These are phyloP conservation scores for Henricia sp. DNA, from an alignment of 53 echinoderm and acorn worm genomes.

Conservation along the genomic window DNA sequence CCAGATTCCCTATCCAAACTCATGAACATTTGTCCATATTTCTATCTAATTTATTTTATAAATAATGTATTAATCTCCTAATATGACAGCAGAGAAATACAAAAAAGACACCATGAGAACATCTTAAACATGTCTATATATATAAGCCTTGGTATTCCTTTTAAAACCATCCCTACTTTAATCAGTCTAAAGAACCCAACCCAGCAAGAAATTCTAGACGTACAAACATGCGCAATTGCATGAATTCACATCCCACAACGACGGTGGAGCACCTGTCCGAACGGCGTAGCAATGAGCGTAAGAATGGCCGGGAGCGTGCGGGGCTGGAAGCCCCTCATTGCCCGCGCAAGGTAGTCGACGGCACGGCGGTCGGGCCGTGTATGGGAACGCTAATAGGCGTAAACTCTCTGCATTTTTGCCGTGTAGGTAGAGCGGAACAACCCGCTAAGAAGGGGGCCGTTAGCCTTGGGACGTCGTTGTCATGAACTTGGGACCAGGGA, in stretches of 20 bases:
- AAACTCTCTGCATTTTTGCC: conserved; percentile 20
- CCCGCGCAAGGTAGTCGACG: conserved; percentile 40
- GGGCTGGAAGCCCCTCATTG: conserved; percentile 31
- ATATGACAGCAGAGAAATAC: too few relatives aligned
- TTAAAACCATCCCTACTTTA: too few relatives aligned
- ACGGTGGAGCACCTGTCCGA: conserved; percentile 29
- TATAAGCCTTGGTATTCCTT: too few relatives aligned
- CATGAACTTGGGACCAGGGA: not conserved
- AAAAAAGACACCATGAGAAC: too few relatives aligned
- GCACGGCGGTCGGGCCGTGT: conserved; percentile 30
- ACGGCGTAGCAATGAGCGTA: conserved; percentile 34
- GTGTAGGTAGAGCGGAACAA: conserved; percentile 23
- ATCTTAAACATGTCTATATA: too few relatives aligned
- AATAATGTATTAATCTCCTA: too few relatives aligned
- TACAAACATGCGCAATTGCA: conserved; percentile 43
- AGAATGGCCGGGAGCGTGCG: conserved; percentile 49
- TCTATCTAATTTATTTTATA: too few relatives aligned
- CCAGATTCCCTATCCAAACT: too few relatives aligned
- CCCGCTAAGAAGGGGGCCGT: conserved; percentile 8
- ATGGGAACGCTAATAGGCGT: conserved; percentile 63
- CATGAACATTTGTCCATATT: too few relatives aligned
- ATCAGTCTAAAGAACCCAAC: too few relatives aligned
- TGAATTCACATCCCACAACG: conserved; percentile 22
- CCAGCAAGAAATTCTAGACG: too few relatives aligned
- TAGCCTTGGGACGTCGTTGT: not conserved